Evolutionary conservation across 1,140 invertebrate genomes (phyloP).

Genomic region (Acromyrmex heyeri): DNA sequence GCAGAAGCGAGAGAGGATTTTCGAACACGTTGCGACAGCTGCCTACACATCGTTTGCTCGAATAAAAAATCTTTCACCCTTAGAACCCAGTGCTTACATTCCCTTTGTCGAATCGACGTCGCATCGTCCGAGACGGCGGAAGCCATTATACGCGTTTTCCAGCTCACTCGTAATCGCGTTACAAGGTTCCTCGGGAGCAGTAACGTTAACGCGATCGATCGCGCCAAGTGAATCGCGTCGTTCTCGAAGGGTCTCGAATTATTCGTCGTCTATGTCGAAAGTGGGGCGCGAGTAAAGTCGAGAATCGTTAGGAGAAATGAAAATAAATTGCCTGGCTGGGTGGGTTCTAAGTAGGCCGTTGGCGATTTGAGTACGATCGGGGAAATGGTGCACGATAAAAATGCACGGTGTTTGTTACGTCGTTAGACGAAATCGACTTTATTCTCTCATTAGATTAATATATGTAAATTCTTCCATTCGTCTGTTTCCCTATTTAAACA

Average conservation of each 20-base stretch:
- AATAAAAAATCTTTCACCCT: conserved; percentile 3
- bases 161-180: conserved; percentile 53
- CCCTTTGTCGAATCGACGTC: neutral
- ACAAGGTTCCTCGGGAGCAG: conserved; percentile 33
- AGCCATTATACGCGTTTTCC: conserved; percentile 50
- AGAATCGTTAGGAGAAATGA: conserved; percentile 80
- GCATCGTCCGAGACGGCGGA: conserved; percentile 12
- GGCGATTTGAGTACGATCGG: conserved; percentile 65
- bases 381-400: conserved; percentile 77
- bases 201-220: conserved; percentile 69
- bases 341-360: conserved; percentile 52
- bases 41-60: neutral
- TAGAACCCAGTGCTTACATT: neutral
- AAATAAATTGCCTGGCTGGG: conserved; percentile 79
- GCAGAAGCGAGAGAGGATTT: neutral
- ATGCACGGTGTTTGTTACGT: conserved; percentile 69
- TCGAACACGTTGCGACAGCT: neutral
- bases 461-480: neutral
- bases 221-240: conserved; percentile 53
- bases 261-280: conserved; percentile 68
- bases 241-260: conserved; percentile 34
- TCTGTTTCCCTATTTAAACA: neutral
- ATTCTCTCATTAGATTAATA: conserved; percentile 13
- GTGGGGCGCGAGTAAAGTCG: conserved; percentile 61
- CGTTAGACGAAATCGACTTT: conserved; percentile 24